Evolutionary conservation across 2,797 vertebrate species (phyloP).

Genomic region (Melanogrammus aeglefinus): DNA sequence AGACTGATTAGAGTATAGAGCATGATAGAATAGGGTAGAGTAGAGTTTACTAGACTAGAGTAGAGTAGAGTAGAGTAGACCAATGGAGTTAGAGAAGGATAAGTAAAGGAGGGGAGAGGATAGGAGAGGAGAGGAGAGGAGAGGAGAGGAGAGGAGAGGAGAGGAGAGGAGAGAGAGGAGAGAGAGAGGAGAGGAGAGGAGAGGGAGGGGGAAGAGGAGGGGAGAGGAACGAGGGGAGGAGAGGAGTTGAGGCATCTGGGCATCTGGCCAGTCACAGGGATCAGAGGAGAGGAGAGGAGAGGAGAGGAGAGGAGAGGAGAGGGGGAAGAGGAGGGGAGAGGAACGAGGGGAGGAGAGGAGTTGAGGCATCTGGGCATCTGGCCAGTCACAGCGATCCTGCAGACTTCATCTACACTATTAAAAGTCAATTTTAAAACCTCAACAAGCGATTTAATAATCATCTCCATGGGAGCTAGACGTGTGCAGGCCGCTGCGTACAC

Average conservation of each 20-base stretch:
- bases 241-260: neutral
- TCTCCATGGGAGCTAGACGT: neutral
- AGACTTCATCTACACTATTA: constrained; percentile 22
- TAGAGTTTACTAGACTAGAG: too few relatives aligned
- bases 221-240: neutral
- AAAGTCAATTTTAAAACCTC: constrained; percentile 26
- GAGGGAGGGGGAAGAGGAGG: neutral
- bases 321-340: neutral
- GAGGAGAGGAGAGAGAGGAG: neutral
- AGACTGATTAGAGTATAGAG: too few relatives aligned
- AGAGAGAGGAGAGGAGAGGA: neutral
- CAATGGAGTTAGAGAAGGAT: neutral
- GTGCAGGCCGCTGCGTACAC: neutral
- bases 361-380: constrained; percentile 9
- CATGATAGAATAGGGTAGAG: too few relatives aligned
- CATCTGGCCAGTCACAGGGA: too few relatives aligned
- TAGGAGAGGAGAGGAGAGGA: too few relatives aligned
- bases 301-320: neutral
- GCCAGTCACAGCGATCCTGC: constrained; percentile 9
- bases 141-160: too few relatives aligned
- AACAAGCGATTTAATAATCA: constrained; percentile 7
- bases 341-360: neutral
- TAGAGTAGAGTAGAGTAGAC: too few relatives aligned
- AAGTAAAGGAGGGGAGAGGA: neutral
- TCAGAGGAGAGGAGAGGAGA: too few relatives aligned